Conservation (phyloP, 2,888 invertebrate genomes). For the Drosophila dives region DNA sequence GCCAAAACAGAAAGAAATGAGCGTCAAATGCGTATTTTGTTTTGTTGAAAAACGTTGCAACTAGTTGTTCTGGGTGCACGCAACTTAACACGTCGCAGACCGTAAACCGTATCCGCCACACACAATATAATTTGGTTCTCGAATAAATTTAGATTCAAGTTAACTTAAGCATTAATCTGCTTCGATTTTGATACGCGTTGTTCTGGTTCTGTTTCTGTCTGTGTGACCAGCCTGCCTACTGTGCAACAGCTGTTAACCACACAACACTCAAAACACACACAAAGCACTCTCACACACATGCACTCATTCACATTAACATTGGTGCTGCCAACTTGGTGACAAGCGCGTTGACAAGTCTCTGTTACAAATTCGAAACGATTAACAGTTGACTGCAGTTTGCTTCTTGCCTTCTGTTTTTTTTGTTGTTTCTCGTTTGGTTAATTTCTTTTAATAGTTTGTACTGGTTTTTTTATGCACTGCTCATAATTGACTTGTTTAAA, state of each 20-base stretch:
- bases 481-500: slow-evolving; percentile 75
- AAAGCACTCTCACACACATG: not conserved
- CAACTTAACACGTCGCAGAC: not conserved
- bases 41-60: not conserved
- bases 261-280: not conserved
- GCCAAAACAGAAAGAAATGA: slow-evolving; percentile 29
- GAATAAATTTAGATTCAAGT: slow-evolving; percentile 40
- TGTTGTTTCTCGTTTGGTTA: not conserved
- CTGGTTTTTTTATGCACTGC: slow-evolving; percentile 39
- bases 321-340: slow-evolving; percentile 40
- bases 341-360: slow-evolving; percentile 26
- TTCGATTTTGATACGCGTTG: slow-evolving; percentile 57
- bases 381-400: slow-evolving; percentile 21
- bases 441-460: slow-evolving; percentile 11
- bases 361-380: slow-evolving; percentile 12
- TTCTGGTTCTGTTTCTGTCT: slow-evolving; percentile 48
- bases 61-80: not conserved
- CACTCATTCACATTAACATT: not conserved
- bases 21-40: slow-evolving; percentile 23
- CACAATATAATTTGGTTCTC: slow-evolving; percentile 26
- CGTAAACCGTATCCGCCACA: not conserved
- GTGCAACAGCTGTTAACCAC: slow-evolving; percentile 33
- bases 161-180: slow-evolving; percentile 48
- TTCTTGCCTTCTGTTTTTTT: not conserved
- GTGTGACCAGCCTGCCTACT: slow-evolving; percentile 51